phyloP scores from a whole-genome alignment of 2,797 vertebrate species.

The Premnoplex brunnescens region DNA sequence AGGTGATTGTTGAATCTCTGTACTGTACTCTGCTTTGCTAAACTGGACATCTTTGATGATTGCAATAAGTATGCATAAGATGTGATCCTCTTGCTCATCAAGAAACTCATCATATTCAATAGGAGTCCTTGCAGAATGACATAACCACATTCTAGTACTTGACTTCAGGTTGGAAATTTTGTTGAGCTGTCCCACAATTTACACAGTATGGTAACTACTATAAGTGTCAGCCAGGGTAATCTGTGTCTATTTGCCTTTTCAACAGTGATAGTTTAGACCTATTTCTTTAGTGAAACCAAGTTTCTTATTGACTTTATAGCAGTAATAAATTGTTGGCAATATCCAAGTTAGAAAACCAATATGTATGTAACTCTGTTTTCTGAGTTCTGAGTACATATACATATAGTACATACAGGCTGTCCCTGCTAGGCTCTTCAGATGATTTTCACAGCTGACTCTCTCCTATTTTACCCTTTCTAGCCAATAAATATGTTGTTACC shows the following conservation, averaged over 20 bases:
- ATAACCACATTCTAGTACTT: background rate
- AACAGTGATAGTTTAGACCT: background rate
- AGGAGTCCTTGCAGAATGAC: background rate
- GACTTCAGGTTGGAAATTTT: background rate
- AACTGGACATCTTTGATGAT: background rate
- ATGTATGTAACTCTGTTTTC: background rate
- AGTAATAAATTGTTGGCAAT: background rate
- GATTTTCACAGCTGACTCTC: background rate
- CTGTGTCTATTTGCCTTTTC: background rate
- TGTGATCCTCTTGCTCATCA: background rate
- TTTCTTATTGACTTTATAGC: background rate
- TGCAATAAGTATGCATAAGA: background rate
- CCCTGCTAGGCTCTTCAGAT: background rate
- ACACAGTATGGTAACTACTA: background rate
- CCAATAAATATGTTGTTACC: background rate
- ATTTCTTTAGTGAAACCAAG: background rate
- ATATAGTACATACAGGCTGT: background rate
- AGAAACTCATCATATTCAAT: background rate
- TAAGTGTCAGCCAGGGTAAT: background rate
- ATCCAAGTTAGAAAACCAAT: background rate
- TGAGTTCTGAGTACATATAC: background rate
- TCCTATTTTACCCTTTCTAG: background rate
- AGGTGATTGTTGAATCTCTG: background rate
- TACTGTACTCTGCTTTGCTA: background rate
- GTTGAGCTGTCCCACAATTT: background rate